phyloP scores from a whole-genome alignment of 2,888 invertebrate species.

The Mesodorylaimus sp. region DNA sequence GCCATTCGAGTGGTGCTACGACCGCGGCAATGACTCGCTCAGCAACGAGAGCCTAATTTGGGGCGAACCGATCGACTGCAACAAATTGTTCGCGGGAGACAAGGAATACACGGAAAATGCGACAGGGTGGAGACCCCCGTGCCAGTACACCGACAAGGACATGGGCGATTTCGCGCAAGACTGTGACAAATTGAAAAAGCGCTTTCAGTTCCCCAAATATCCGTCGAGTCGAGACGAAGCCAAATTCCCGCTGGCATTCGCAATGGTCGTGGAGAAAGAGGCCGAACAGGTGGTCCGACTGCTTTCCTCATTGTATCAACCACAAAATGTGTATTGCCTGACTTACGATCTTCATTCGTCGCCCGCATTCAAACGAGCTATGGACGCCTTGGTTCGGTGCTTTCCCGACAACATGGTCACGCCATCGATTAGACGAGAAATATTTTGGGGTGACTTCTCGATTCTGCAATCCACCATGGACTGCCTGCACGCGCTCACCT shows the following conservation, averaged over 20 bases:
- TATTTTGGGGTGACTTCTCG: background rate
- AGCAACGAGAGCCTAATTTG: too few species aligned
- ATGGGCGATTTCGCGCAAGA: too few species aligned
- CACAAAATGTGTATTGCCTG: background rate
- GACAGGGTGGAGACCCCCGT: too few species aligned
- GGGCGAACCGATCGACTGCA: too few species aligned
- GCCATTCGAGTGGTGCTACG: too few species aligned
- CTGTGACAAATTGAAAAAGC: too few species aligned
- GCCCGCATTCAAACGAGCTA: background rate
- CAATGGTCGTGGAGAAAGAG: background rate
- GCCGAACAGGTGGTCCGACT: constrained; percentile 1
- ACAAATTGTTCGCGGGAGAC: too few species aligned
- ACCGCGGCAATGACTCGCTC: too few species aligned
- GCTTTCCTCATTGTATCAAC: background rate
- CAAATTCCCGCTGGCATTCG: constrained; percentile 8
- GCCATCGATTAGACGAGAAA: background rate
- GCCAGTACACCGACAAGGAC: too few species aligned
- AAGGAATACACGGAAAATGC: too few species aligned
- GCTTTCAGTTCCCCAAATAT: too few species aligned
- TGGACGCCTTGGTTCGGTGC: background rate
- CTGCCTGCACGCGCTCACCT: background rate
- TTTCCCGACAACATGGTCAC: background rate
- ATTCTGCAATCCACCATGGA: background rate
- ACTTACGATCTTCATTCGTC: background rate
- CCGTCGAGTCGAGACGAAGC: too few species aligned